Evolutionary conservation across 1,140 invertebrate species (phyloP), one percentile per base, ranked within the genome.

Genomic region (Dendroctonus valens): DNA sequence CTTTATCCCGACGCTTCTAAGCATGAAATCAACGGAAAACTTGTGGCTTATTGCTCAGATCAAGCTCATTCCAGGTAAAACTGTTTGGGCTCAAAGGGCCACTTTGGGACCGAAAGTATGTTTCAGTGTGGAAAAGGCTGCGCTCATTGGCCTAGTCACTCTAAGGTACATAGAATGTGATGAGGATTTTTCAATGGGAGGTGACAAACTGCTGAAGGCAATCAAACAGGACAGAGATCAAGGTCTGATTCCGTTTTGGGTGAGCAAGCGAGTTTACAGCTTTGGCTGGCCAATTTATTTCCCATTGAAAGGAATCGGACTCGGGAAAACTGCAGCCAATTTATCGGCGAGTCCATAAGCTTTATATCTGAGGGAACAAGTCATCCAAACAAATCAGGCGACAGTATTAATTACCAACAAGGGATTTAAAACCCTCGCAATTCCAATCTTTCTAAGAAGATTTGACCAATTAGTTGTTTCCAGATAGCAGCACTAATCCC

Each of bases 181-280:
- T 76, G 87, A 88, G 46, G 83, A 92, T 55, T 83, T 96, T 46
- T 88, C 90, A 67, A 87, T 98, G 83, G 83, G 93, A 41, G 94
- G 94, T 4, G 86, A 89, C 26, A 86, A 86, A 55, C 81, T 98
- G 14, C 80, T 85, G 15, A 87, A 93, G 75, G 92, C 93, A 5
- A 89, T 98, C 42, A 81, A 85, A 42, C 84, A 84, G 50, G 96
- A 98, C 79, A 86, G 90, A 73, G 88, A 90, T 70, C 89, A 91
- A 58, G 95, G 95, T 11, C 83, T 97, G 8, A 91, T 97, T 57
- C 96, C 96, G 12, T 98, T 98, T 81, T 98, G 91, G 84, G 96
- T 98, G 82, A 92, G 90, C 86, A 12, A 52, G 11, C 11, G 15
- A 52, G 15, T 52, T 46, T 46, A 1, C 8, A 11, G 12, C 12